Evolutionary conservation across 2,113 vertebrate species (phyloP).

Genomic region (Burhinus oedicnemus): DNA sequence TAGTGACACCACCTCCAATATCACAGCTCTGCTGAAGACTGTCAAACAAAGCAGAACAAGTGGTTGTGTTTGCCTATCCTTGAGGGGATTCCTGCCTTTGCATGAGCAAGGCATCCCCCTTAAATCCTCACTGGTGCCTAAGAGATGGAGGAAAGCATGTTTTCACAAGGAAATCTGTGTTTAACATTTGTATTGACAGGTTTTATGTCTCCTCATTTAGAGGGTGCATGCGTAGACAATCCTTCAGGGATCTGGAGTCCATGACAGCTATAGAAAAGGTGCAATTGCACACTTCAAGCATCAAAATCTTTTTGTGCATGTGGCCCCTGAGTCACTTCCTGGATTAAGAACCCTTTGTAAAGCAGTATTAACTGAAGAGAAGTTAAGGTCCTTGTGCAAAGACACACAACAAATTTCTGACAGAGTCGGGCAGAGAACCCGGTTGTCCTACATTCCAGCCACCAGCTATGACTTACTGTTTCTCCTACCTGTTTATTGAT

Average conservation of each 20-base stretch:
- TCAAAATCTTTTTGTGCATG: neutral
- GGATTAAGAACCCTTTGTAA: neutral
- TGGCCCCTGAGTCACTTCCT: neutral
- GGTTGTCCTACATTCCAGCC: neutral
- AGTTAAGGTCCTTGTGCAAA: neutral
- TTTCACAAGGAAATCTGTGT: neutral
- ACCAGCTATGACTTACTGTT: rapidly evolving
- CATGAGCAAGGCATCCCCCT: neutral
- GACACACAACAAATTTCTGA: neutral
- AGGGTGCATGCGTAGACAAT: neutral
- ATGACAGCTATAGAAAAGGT: neutral
- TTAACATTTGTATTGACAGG: neutral
- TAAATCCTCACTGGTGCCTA: neutral
- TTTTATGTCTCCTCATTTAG: neutral
- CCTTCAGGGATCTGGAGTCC: neutral
- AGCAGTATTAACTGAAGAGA: neutral
- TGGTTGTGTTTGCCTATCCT: rapidly evolving
- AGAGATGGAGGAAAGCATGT: neutral
- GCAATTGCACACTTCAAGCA: neutral
- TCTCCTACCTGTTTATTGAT: neutral
- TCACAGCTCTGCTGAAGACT: neutral
- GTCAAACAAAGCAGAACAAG: neutral
- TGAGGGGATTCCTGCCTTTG: neutral
- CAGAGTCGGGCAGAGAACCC: neutral
- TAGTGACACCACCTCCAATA: neutral